Conservation (phyloP, 2,797 vertebrate species). For the Morus bassanus region DNA sequence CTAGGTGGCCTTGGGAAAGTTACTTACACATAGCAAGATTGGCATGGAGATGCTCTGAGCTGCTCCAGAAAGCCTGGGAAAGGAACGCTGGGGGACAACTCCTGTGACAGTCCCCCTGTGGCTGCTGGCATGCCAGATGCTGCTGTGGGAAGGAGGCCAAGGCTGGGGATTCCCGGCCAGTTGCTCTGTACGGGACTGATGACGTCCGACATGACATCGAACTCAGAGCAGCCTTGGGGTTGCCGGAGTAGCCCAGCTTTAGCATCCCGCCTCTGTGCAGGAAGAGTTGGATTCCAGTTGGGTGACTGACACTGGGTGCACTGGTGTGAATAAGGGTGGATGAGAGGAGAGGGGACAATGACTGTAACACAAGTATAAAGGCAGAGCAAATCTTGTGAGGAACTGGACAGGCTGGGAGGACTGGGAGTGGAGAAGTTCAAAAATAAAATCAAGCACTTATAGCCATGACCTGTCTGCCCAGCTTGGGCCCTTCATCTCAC, state of each 20-base stretch:
- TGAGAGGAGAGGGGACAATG: background rate
- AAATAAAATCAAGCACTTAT: background rate
- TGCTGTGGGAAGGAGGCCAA: background rate
- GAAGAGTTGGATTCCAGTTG: background rate
- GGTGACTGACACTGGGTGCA: background rate
- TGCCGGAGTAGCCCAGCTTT: background rate
- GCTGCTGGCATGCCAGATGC: background rate
- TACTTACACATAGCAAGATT: background rate
- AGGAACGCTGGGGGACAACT: background rate
- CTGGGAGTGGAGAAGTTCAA: background rate
- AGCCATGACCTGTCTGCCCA: background rate
- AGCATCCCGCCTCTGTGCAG: background rate
- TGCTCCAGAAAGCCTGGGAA: background rate
- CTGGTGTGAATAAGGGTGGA: background rate
- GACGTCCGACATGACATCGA: background rate
- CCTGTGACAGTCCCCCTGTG: background rate
- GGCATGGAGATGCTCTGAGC: background rate
- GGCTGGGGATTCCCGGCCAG: background rate
- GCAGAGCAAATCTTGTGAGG: background rate
- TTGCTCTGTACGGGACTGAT: background rate
- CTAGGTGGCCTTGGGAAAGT: background rate
- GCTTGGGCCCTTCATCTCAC: background rate
- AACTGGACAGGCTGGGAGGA: rapidly evolving
- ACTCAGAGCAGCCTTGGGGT: background rate
- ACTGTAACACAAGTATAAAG: background rate